These are phyloP conservation scores for Threskiornis aethiopicus DNA, from an alignment of 2,797 vertebrate genomes.

Conservation along the genomic window DNA sequence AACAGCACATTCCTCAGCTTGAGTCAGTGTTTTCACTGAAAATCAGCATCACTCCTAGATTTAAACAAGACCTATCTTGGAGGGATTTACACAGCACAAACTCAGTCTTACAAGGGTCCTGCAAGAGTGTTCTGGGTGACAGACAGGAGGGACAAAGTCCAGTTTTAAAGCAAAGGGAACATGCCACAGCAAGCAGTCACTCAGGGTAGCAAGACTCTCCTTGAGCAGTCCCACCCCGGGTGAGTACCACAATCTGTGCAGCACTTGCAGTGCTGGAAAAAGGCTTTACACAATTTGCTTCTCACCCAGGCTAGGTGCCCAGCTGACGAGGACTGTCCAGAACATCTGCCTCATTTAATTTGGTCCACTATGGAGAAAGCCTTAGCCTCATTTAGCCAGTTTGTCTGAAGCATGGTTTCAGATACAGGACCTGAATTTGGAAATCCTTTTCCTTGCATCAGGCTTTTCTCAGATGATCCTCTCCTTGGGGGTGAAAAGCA, in stretches of 20 bases:
- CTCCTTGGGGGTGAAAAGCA: not conserved
- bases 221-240: not conserved
- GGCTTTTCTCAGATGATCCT: not conserved
- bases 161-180: not conserved
- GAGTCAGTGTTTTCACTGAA: not conserved
- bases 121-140: not conserved
- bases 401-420: not conserved
- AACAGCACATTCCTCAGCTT: not conserved
- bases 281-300: not conserved
- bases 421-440: not conserved
- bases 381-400: not conserved
- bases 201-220: not conserved
- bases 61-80: not conserved
- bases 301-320: not conserved
- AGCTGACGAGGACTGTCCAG: not conserved
- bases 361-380: not conserved
- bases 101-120: not conserved
- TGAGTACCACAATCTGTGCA: not conserved
- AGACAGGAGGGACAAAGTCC: not conserved
- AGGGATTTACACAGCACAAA: not conserved
- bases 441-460: not conserved
- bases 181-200: rapidly evolving
- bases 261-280: not conserved
- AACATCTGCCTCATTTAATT: not conserved
- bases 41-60: not conserved